phyloP scores from a whole-genome alignment of 2,113 vertebrate genomes.

The Entelurus aequoreus region DNA sequence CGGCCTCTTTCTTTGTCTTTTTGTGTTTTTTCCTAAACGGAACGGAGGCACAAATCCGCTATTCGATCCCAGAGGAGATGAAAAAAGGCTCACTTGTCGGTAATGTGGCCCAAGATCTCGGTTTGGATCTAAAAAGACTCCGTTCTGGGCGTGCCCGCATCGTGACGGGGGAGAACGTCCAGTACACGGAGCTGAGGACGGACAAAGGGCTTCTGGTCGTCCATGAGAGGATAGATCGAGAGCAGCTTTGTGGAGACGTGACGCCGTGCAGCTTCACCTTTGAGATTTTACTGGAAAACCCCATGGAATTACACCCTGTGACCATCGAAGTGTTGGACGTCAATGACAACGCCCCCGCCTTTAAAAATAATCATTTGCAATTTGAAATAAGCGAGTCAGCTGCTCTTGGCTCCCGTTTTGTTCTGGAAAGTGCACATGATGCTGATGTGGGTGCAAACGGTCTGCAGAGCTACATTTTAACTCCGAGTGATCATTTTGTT shows the following conservation, averaged over 20 bases:
- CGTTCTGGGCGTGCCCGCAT: conserved; percentile 54
- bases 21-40: conserved; percentile 14
- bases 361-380: conserved; percentile 13
- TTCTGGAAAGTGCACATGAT: conserved; percentile 45
- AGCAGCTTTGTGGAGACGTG: conserved; percentile 55
- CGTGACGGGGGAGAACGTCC: conserved; percentile 41
- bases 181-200: conserved; percentile 55
- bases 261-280: conserved; percentile 60
- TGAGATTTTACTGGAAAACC: conserved; percentile 67
- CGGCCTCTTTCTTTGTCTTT: conserved; percentile 10
- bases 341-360: conserved; percentile 52
- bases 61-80: conserved; percentile 58
- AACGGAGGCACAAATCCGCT: conserved; percentile 46
- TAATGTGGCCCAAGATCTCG: conserved; percentile 52
- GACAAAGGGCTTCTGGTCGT: conserved; percentile 62
- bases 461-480: conserved; percentile 29
- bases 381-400: conserved; percentile 55
- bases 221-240: conserved; percentile 59
- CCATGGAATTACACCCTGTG: conserved; percentile 59
- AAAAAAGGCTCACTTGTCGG: conserved; percentile 51
- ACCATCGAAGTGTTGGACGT: conserved; percentile 61
- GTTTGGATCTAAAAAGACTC: conserved; percentile 50
- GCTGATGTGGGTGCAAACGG: conserved; percentile 33
- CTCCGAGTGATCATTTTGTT: conserved; percentile 43
- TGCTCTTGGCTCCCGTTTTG: conserved; percentile 20